Evolutionary conservation across 2,888 invertebrate species (phyloP).

Genomic region (Amiota mariae): DNA sequence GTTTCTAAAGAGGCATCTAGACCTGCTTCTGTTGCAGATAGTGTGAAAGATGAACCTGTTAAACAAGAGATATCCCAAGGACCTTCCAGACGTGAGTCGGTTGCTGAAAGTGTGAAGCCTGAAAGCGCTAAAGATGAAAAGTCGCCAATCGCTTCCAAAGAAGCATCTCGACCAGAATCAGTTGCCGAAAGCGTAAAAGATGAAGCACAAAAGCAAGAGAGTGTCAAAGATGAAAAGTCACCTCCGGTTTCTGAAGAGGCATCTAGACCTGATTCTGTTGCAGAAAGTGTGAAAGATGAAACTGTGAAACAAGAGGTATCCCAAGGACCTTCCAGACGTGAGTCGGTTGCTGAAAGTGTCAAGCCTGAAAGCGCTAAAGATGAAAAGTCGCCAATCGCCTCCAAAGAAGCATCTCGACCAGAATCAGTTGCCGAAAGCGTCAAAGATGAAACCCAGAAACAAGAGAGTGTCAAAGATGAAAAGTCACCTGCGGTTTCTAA

Average conservation of each 20-base stretch:
- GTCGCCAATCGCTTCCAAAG: too few species aligned
- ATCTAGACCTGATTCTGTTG: conserved; percentile 20
- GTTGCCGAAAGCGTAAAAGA: conserved; percentile 11
- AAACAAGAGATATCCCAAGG: too few species aligned
- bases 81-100: too few species aligned
- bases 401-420: conserved; percentile 42
- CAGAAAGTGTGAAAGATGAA: conserved; percentile 20
- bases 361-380: conserved; percentile 37
- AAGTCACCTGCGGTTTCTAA: conserved; percentile 10
- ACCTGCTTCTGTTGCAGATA: neutral
- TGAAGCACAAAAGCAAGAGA: too few species aligned
- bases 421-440: conserved; percentile 36
- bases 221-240: neutral
- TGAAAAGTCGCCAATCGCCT: conserved; percentile 42
- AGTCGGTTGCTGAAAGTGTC: conserved; percentile 40
- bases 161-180: too few species aligned
- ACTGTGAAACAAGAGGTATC: conserved; percentile 1
- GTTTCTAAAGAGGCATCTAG: conserved; percentile 39
- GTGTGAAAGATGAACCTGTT: too few species aligned
- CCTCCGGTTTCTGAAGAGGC: conserved; percentile 10
- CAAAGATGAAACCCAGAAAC: conserved; percentile 39
- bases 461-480: conserved; percentile 22
- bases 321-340: conserved; percentile 36
- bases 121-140: conserved; percentile 13
- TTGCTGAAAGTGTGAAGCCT: conserved; percentile 28